phyloP scores from a whole-genome alignment of 1,140 invertebrate genomes.

The Lasioglossum baleicum region DNA sequence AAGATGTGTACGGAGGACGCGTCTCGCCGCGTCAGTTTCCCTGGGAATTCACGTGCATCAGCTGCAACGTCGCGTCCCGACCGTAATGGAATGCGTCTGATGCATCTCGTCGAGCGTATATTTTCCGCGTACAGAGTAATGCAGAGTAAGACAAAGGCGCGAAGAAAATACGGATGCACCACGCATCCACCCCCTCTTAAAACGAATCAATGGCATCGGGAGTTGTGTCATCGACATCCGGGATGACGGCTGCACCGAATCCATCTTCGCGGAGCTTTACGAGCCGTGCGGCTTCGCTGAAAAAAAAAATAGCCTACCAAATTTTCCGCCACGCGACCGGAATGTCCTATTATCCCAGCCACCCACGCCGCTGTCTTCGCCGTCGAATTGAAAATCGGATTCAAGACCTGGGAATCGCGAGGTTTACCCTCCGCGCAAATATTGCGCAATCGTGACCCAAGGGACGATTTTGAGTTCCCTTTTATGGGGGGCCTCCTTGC shows the following conservation, averaged over 20 bases:
- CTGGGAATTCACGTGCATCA: constrained; percentile 15
- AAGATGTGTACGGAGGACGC: not conserved
- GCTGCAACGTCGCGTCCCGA: not conserved
- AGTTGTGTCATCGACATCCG: constrained; percentile 11
- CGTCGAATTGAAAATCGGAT: constrained; percentile 2
- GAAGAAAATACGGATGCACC: no score
- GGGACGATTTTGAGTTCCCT: not conserved
- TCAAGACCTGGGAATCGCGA: not conserved
- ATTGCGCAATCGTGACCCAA: not conserved
- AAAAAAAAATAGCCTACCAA: not conserved
- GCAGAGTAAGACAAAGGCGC: not conserved
- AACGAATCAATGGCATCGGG: constrained; percentile 3
- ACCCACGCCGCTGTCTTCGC: not conserved
- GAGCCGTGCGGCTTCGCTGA: constrained; percentile 20
- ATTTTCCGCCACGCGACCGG: constrained; percentile 15
- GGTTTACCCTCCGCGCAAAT: not conserved
- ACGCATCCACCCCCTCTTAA: not conserved
- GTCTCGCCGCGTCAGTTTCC: not conserved
- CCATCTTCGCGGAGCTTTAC: constrained; percentile 36
- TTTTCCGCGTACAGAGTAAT: not conserved
- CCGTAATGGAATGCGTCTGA: constrained; percentile 25
- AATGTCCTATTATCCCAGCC: constrained; percentile 22
- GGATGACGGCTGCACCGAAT: constrained; percentile 11
- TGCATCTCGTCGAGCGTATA: not conserved
- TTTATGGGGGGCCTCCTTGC: not conserved